phyloP scores from a whole-genome alignment of 2,113 vertebrate species.

The Sebastes fasciatus region DNA sequence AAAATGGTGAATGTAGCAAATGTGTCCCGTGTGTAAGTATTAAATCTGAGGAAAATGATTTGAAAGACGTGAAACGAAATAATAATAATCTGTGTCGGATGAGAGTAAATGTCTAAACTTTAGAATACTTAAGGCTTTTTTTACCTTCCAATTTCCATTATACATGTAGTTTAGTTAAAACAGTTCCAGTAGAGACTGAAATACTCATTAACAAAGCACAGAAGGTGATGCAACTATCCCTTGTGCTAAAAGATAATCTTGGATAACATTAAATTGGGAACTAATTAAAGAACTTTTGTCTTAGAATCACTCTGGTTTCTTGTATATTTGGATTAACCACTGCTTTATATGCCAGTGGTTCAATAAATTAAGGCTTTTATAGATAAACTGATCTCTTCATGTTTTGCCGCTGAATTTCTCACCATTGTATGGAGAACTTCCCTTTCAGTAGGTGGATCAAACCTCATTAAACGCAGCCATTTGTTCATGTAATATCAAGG shows the following conservation, averaged over 20 bases:
- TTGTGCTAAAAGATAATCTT: constrained; percentile 21
- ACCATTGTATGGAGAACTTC: neutral
- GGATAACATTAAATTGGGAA: constrained; percentile 6
- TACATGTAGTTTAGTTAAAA: constrained; percentile 8
- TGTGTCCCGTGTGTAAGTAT: neutral
- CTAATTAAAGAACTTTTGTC: constrained; percentile 20
- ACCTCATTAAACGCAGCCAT: constrained; percentile 1
- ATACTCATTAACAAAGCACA: constrained; percentile 30
- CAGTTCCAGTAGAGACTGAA: constrained; percentile 8
- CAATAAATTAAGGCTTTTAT: neutral
- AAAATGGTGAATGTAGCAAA: neutral
- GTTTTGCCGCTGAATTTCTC: constrained; percentile 19
- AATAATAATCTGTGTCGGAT: neutral
- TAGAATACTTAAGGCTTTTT: neutral
- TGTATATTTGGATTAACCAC: neutral
- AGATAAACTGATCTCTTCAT: constrained; percentile 23
- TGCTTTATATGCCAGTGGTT: neutral
- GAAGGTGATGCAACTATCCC: constrained; percentile 22
- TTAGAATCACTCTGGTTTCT: constrained; percentile 8
- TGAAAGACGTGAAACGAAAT: neutral
- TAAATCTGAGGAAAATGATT: neutral
- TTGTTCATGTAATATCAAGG: constrained; percentile 7
- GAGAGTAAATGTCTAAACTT: neutral
- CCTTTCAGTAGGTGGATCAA: constrained; percentile 13
- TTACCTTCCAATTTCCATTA: neutral